Conservation (phyloP, 1,140 invertebrate genomes). For the Pomacea maculata region DNA sequence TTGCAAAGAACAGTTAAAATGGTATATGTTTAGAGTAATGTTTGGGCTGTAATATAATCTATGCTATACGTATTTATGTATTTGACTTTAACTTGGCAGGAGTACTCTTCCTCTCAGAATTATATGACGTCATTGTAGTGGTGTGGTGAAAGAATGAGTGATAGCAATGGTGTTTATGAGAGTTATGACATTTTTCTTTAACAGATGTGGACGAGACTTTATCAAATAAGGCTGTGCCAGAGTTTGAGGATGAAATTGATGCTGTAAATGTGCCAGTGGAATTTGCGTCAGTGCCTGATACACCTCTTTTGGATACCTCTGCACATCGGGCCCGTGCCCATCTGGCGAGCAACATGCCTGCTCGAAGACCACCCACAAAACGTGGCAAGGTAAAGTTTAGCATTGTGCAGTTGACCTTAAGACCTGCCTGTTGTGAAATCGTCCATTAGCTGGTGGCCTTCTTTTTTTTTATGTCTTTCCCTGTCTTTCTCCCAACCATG, state of each 20-base stretch:
- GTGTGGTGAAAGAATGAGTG: too few species aligned
- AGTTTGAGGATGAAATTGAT: background rate
- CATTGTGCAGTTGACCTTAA: background rate
- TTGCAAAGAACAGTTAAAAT: too few species aligned
- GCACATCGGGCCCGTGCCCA: slow-evolving; percentile 89
- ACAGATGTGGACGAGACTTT: slow-evolving; percentile 16
- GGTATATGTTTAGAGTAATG: too few species aligned
- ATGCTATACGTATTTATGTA: too few species aligned
- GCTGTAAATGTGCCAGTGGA: background rate
- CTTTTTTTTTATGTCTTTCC: too few species aligned
- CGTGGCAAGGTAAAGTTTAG: slow-evolving; percentile 41
- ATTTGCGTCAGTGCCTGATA: slow-evolving; percentile 78
- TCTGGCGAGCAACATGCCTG: slow-evolving; percentile 76
- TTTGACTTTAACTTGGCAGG: too few species aligned
- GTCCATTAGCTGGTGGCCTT: too few species aligned
- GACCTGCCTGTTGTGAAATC: too few species aligned
- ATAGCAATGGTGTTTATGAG: background rate
- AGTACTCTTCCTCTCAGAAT: background rate
- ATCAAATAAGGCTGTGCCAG: background rate
- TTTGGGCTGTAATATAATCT: too few species aligned
- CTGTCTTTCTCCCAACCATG: too few species aligned
- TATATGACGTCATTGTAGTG: background rate
- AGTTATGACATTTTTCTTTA: background rate
- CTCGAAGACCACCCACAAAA: slow-evolving; percentile 68
- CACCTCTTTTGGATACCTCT: slow-evolving; percentile 86